Percentiles rank a stretch among this genome's conserved stretches.
phyloP scores from a whole-genome alignment of 1,140 invertebrate species.

The Drosophila auraria region DNA sequence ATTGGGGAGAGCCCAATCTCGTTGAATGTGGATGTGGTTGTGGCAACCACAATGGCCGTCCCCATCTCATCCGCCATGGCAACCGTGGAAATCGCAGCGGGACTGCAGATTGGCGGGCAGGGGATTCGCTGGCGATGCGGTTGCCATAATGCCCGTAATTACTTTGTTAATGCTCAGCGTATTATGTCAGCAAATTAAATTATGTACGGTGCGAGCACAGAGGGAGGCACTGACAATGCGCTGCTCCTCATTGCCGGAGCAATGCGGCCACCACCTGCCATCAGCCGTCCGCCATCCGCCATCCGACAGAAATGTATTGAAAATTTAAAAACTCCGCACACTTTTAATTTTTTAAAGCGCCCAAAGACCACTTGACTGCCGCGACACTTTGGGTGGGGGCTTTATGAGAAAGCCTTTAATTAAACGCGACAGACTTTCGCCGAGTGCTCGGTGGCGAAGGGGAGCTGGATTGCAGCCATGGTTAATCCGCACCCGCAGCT shows the following conservation, averaged over 20 bases:
- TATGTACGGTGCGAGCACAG: slow-evolving; percentile 48
- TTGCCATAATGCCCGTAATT: slow-evolving; percentile 77
- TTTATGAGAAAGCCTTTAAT: slow-evolving; percentile 38
- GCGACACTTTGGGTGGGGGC: slow-evolving; percentile 12
- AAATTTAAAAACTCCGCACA: slow-evolving; percentile 38
- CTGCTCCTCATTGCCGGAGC: slow-evolving; percentile 9
- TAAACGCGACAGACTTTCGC: slow-evolving; percentile 32
- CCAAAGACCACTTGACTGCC: slow-evolving; percentile 36
- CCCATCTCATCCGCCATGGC: slow-evolving; percentile 31
- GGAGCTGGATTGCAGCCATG: slow-evolving; percentile 1
- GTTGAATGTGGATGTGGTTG: slow-evolving; percentile 11
- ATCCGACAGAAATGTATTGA: slow-evolving; percentile 18
- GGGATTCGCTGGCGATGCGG: slow-evolving; percentile 46
- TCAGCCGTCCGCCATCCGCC: background rate
- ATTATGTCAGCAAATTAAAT: slow-evolving; percentile 74
- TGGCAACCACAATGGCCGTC: slow-evolving; percentile 32
- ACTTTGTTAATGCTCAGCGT: slow-evolving; percentile 78
- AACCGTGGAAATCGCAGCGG: slow-evolving; percentile 41
- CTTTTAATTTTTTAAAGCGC: slow-evolving; percentile 35
- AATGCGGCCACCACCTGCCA: slow-evolving; percentile 14
- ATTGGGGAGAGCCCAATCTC: slow-evolving; percentile 24
- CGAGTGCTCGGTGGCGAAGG: background rate
- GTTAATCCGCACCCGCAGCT: slow-evolving; percentile 29
- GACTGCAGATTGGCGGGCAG: slow-evolving; percentile 41
- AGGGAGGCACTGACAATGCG: slow-evolving; percentile 25